Conservation (phyloP, 1,140 invertebrate genomes). For the Bactericera cockerelli region DNA sequence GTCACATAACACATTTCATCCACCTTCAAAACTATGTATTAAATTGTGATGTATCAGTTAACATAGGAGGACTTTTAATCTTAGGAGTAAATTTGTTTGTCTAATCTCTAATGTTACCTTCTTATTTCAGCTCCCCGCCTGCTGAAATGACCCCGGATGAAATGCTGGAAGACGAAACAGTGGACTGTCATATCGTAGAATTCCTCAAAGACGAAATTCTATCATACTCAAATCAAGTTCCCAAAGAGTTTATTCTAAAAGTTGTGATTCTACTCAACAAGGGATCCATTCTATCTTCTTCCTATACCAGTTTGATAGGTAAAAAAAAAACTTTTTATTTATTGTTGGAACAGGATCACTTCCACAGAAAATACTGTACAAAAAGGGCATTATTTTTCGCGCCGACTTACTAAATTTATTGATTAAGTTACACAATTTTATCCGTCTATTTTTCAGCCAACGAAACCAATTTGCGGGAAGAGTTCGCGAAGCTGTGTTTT, state of each 20-base stretch:
- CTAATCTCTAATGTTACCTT: too few species aligned
- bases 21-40: too few species aligned
- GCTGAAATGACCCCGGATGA: slow-evolving; percentile 60
- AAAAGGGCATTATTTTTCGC: too few species aligned
- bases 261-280: slow-evolving; percentile 81
- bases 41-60: too few species aligned
- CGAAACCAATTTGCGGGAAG: slow-evolving; percentile 71
- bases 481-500: slow-evolving; percentile 92
- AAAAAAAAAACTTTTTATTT: too few species aligned
- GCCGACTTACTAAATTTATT: too few species aligned
- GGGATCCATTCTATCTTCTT: slow-evolving; percentile 80
- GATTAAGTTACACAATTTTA: too few species aligned
- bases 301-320: slow-evolving; percentile 35
- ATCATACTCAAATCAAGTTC: slow-evolving; percentile 59
- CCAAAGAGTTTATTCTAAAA: slow-evolving; percentile 70
- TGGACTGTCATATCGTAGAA: slow-evolving; percentile 77
- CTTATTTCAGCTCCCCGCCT: slow-evolving; percentile 33
- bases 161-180: slow-evolving; percentile 63
- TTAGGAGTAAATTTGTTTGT: too few species aligned
- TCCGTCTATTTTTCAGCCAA: slow-evolving; percentile 38
- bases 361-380: too few species aligned
- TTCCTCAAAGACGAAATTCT: slow-evolving; percentile 71
- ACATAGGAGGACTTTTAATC: too few species aligned
- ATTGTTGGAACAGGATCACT: too few species aligned
- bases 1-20: too few species aligned